Evolutionary conservation across 2,797 vertebrate genomes (phyloP).

Genomic region (Hydrocynus forskahlii): DNA sequence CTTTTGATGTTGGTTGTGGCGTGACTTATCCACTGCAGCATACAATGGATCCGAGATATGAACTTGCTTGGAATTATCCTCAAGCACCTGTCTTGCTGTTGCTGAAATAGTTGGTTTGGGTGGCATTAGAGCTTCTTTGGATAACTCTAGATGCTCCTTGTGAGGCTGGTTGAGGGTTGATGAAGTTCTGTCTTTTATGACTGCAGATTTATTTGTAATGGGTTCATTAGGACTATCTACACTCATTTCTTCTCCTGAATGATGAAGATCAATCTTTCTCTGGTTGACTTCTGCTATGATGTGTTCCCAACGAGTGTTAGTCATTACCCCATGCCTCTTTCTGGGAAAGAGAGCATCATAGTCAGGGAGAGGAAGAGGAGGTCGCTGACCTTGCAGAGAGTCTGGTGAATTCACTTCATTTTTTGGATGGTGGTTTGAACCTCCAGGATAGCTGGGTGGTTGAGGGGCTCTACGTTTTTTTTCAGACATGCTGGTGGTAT

Average conservation of each 20-base stretch:
- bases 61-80: slow-evolving; percentile 50
- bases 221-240: slow-evolving; percentile 71
- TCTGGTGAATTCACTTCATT: slow-evolving; percentile 18
- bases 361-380: slow-evolving; percentile 76
- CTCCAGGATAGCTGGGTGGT: slow-evolving; percentile 51
- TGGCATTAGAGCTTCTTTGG: slow-evolving; percentile 62
- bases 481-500: slow-evolving; percentile 65
- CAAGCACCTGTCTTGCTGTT: slow-evolving; percentile 28
- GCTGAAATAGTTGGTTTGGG: slow-evolving; percentile 49
- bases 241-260: slow-evolving; percentile 72
- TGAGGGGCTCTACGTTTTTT: slow-evolving; percentile 62
- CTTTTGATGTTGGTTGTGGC: slow-evolving; percentile 38
- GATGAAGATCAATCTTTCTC: slow-evolving; percentile 61
- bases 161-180: slow-evolving; percentile 40
- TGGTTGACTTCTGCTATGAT: slow-evolving; percentile 79
- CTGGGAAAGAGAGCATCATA: slow-evolving; percentile 76
- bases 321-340: slow-evolving; percentile 79
- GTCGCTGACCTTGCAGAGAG: slow-evolving; percentile 49
- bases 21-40: slow-evolving; percentile 47
- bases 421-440: slow-evolving; percentile 4
- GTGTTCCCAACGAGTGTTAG: slow-evolving; percentile 76
- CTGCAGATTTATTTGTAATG: slow-evolving; percentile 19
- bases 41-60: slow-evolving; percentile 34
- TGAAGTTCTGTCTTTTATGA: slow-evolving; percentile 49
- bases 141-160: slow-evolving; percentile 45